These are phyloP conservation scores for Oenanthe oenanthe DNA, from an alignment of 2,113 vertebrate genomes.

Conservation along the genomic window DNA sequence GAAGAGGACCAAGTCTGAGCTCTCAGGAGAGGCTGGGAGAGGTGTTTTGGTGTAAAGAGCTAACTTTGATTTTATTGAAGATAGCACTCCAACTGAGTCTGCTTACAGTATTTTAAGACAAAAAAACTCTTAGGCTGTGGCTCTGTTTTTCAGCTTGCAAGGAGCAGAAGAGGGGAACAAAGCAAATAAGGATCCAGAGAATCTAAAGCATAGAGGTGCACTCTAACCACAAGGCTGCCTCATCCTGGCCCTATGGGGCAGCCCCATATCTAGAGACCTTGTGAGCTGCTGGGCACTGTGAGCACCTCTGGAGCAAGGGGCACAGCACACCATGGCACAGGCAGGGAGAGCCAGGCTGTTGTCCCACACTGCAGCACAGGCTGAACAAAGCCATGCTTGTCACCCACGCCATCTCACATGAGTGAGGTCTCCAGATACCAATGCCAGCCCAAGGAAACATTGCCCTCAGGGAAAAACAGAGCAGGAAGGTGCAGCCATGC, in stretches of 20 bases:
- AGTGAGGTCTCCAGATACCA: background rate
- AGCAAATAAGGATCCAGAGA: background rate
- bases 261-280: too few species aligned
- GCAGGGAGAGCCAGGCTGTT: background rate
- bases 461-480: background rate
- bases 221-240: background rate
- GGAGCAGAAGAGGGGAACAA: background rate
- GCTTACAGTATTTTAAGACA: background rate
- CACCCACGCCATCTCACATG: constrained; percentile 30
- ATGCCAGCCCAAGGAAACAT: background rate
- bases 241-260: background rate
- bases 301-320: background rate
- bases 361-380: background rate
- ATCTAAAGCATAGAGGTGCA: fast-evolving
- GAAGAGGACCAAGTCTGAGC: fast-evolving
- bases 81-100: fast-evolving
- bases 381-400: constrained; percentile 25
- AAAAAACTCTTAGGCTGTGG: background rate
- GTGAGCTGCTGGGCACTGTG: background rate
- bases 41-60: background rate
- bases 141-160: background rate
- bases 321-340: background rate
- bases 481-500: background rate
- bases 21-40: background rate
- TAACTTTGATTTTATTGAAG: background rate